Conservation (phyloP, 2,113 vertebrate species). For the Microtus pennsylvanicus region DNA sequence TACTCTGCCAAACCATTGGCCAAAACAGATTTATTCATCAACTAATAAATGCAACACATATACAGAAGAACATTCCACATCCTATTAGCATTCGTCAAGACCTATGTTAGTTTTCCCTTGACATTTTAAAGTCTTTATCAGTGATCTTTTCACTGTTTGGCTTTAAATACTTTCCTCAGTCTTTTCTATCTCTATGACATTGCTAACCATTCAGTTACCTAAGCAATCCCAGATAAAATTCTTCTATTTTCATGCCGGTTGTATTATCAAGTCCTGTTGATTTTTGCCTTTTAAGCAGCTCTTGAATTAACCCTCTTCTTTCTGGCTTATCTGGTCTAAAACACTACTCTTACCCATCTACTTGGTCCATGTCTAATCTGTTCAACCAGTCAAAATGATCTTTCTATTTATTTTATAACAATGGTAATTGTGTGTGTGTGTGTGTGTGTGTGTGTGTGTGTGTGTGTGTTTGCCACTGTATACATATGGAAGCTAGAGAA, state of each 20-base stretch:
- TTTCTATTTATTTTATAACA: not conserved
- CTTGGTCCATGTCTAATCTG: not conserved
- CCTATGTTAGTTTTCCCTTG: not conserved
- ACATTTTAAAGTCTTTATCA: not conserved
- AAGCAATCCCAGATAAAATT: not conserved
- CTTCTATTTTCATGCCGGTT: not conserved
- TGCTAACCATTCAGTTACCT: not conserved
- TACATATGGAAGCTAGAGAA: not conserved
- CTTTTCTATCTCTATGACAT: not conserved
- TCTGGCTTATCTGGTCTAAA: constrained; percentile 1
- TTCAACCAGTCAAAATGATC: not conserved
- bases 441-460: not conserved
- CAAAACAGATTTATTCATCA: no score
- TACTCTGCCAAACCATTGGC: no score
- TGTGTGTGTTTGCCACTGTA: not conserved
- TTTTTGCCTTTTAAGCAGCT: not conserved
- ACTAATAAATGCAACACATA: no score
- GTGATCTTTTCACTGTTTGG: not conserved
- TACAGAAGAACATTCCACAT: no score
- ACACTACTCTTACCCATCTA: not conserved
- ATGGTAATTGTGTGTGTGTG: no score
- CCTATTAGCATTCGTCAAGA: not conserved
- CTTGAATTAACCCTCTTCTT: not conserved
- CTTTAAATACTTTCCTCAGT: constrained; percentile 23
- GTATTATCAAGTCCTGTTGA: constrained; percentile 15